These are phyloP conservation scores for Paramisgurnus dabryanus DNA, from an alignment of 2,113 vertebrate genomes.

Conservation along the genomic window DNA sequence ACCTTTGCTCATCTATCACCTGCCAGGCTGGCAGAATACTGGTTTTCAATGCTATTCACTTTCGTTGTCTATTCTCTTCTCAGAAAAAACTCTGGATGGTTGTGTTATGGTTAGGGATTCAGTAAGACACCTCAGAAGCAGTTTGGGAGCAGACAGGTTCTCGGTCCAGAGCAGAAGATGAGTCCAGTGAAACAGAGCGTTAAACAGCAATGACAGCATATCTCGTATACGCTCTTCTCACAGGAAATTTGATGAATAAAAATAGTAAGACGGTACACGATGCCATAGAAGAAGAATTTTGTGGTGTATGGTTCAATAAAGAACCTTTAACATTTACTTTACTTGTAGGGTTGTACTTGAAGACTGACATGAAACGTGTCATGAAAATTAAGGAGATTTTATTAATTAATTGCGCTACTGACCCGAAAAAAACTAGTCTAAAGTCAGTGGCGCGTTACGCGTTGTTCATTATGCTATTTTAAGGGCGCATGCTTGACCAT, in stretches of 20 bases:
- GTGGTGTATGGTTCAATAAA: no score
- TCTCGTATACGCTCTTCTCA: conserved; percentile 10
- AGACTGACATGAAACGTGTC: no score
- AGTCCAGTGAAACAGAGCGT: conserved; percentile 51
- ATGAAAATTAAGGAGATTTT: no score
- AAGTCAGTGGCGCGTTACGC: no score
- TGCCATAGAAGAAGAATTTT: no score
- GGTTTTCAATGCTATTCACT: not conserved
- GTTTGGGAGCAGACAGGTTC: conserved; percentile 48
- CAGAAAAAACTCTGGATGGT: not conserved
- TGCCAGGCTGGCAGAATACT: conserved; percentile 20
- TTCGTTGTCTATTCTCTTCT: conserved; percentile 14
- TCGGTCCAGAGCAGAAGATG: conserved; percentile 28
- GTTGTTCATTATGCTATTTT: no score
- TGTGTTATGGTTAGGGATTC: conserved; percentile 31
- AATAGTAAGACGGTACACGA: not conserved
- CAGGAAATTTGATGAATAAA: conserved; percentile 33
- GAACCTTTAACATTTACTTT: no score
- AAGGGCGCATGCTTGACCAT: no score
- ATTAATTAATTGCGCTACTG: no score
- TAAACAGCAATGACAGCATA: conserved; percentile 48
- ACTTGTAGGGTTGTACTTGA: no score
- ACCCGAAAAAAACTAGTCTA: no score
- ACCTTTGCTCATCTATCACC: conserved; percentile 66
- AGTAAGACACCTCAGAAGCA: conserved; percentile 43